Percentiles rank a stretch among this genome's conserved stretches.
These are phyloP conservation scores for Odocoileus virginianus DNA, from an alignment of 2,113 vertebrate genomes.

Conservation along the genomic window DNA sequence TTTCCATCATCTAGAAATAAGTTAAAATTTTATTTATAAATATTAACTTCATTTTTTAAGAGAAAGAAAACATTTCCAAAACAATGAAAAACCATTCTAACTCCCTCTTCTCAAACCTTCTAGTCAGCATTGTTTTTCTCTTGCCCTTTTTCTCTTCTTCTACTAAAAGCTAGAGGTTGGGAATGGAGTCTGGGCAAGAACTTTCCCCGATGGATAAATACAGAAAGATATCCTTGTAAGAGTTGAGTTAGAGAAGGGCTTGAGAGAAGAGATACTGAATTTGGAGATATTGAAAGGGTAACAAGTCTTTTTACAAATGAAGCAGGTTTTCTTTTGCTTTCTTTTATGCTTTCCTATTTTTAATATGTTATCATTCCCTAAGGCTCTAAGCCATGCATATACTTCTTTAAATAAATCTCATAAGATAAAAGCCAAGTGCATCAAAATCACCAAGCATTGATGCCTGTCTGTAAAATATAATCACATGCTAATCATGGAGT, in stretches of 20 bases:
- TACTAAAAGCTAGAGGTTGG: background rate
- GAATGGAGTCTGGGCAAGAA: background rate
- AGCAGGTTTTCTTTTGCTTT: constrained; percentile 41
- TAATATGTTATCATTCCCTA: constrained; percentile 38
- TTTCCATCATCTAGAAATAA: background rate
- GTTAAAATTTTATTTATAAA: background rate
- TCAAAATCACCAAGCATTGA: constrained; percentile 72
- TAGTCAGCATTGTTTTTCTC: background rate
- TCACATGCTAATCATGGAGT: constrained; percentile 63
- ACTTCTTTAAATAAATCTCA: constrained; percentile 70
- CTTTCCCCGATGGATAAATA: background rate
- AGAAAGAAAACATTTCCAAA: background rate
- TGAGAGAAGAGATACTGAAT: background rate
- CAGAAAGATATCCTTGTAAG: background rate
- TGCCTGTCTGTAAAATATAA: constrained; percentile 69
- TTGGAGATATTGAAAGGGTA: constrained; percentile 33
- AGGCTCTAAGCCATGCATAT: constrained; percentile 44
- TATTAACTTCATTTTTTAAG: background rate
- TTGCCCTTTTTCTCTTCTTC: background rate
- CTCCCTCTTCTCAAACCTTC: background rate
- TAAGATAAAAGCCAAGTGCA: constrained; percentile 64
- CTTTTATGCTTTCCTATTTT: constrained; percentile 47
- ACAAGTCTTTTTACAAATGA: constrained; percentile 11
- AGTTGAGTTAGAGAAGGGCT: background rate
- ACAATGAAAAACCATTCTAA: background rate